Conservation (phyloP, 2,113 vertebrate genomes). For the Cervus canadensis region DNA sequence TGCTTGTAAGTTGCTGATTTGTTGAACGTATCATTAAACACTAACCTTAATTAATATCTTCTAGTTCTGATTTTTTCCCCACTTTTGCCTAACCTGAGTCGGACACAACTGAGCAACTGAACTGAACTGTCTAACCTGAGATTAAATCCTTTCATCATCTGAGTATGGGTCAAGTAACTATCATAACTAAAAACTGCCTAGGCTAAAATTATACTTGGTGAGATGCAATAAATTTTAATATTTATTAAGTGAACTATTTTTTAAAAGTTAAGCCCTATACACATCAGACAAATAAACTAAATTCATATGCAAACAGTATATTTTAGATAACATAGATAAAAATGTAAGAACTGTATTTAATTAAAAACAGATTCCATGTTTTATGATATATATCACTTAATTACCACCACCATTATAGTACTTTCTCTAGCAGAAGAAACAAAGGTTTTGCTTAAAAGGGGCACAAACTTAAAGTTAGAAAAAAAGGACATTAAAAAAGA, state of each 20-base stretch:
- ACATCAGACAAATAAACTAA: not conserved
- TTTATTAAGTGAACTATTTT: not conserved
- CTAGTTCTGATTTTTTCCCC: not conserved
- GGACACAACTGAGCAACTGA: no score
- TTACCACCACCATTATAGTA: not conserved
- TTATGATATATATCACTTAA: not conserved
- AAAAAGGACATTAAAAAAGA: not conserved
- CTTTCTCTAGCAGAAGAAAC: not conserved
- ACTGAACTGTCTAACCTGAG: not conserved
- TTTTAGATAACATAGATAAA: not conserved
- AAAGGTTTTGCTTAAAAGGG: not conserved
- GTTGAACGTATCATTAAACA: conserved; percentile 56
- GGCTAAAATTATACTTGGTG: conserved; percentile 13
- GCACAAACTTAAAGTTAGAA: not conserved
- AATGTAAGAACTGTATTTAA: not conserved
- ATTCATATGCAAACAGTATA: not conserved
- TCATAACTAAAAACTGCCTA: conserved; percentile 24
- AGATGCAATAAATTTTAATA: not conserved
- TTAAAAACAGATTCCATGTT: not conserved
- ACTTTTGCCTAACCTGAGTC: not conserved
- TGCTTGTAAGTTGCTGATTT: conserved; percentile 56
- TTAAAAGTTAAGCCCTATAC: not conserved
- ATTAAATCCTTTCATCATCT: conserved; percentile 35
- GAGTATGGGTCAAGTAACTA: not conserved
- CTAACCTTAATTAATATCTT: conserved; percentile 67